Evolutionary conservation across 1,140 invertebrate species (phyloP).

Genomic region (Zaprionus gabonicus): DNA sequence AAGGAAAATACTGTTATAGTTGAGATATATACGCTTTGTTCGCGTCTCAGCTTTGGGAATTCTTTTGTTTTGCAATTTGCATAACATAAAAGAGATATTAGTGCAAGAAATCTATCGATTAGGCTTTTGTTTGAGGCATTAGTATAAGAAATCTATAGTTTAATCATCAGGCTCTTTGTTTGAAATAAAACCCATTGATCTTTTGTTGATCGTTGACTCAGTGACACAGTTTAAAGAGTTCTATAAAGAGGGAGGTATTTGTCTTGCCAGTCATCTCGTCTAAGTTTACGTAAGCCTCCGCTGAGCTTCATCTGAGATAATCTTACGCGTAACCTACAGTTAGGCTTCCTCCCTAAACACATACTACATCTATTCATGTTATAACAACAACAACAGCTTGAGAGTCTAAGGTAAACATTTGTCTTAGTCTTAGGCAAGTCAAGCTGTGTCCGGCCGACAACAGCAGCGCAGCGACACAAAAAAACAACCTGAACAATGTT

Average conservation of each 20-base stretch:
- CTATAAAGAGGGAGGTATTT: not conserved
- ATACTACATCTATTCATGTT: not conserved
- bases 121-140: not conserved
- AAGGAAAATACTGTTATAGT: not conserved
- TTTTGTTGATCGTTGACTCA: not conserved
- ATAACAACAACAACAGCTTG: not conserved
- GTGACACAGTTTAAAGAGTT: not conserved
- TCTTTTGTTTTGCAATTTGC: not conserved
- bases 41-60: not conserved
- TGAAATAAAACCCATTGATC: not conserved
- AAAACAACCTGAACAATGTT: slow-evolving; percentile 71
- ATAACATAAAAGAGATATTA: not conserved
- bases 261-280: not conserved
- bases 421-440: not conserved
- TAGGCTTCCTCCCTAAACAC: not conserved
- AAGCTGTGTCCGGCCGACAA: not conserved
- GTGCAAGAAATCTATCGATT: not conserved
- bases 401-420: not conserved
- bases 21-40: not conserved
- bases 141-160: not conserved
- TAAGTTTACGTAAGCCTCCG: not conserved
- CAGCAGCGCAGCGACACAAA: slow-evolving; percentile 59
- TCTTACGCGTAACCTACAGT: not conserved
- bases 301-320: not conserved
- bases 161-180: not conserved